phyloP scores from a whole-genome alignment of 2,113 vertebrate species.

The Acrocephalus kingi region DNA sequence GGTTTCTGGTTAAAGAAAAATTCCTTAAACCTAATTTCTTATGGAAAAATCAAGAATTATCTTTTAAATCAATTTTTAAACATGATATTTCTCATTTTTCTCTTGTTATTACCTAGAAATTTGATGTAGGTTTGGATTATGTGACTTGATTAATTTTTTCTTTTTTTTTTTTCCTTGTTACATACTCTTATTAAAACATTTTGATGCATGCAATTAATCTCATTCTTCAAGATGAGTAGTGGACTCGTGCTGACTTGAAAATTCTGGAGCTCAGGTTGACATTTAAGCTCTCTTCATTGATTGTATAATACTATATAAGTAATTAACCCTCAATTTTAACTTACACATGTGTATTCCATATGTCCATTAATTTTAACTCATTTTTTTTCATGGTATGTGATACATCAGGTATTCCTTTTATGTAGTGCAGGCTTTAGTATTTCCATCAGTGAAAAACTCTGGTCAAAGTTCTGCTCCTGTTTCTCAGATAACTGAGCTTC shows the following conservation, averaged over 20 bases:
- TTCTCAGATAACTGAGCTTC: not conserved
- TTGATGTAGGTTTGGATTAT: not conserved
- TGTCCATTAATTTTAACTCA: not conserved
- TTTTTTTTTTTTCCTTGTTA: not conserved
- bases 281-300: not conserved
- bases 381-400: not conserved
- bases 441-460: not conserved
- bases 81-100: not conserved
- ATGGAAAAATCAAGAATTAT: not conserved
- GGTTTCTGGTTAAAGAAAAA: not conserved
- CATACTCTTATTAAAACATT: not conserved
- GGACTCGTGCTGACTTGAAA: not conserved
- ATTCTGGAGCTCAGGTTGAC: not conserved
- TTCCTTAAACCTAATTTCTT: not conserved
- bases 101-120: not conserved
- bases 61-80: not conserved
- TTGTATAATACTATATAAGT: not conserved
- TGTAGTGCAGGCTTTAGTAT: not conserved
- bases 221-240: not conserved
- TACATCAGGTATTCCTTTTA: not conserved
- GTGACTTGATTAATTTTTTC: not conserved
- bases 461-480: not conserved
- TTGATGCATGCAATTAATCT: not conserved
- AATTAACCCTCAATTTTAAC: not conserved
- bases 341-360: not conserved